Conservation (phyloP, 2,888 invertebrate species). For the Lasius platythorax region DNA sequence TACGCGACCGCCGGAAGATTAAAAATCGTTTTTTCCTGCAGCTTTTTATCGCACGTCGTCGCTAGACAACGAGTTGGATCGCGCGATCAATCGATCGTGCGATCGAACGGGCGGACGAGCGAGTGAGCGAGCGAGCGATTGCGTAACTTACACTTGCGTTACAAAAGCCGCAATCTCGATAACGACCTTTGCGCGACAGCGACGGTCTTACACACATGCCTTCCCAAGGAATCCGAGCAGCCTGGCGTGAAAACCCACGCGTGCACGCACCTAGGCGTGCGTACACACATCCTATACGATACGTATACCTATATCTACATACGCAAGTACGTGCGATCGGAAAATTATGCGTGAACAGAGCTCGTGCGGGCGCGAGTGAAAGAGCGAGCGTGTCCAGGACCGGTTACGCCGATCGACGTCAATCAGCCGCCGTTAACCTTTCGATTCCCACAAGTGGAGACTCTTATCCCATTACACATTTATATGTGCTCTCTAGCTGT, state of each 20-base stretch:
- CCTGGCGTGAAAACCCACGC: slow-evolving; percentile 64
- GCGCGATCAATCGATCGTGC: slow-evolving; percentile 39
- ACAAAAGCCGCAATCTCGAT: slow-evolving; percentile 65
- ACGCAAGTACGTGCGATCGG: slow-evolving; percentile 48
- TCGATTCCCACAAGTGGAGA: slow-evolving; percentile 24
- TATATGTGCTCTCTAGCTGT: not conserved
- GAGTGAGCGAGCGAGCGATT: slow-evolving; percentile 41
- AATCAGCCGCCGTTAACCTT: slow-evolving; percentile 30
- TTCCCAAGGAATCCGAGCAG: slow-evolving; percentile 65
- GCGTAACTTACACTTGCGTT: slow-evolving; percentile 57
- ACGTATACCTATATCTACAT: slow-evolving; percentile 33
- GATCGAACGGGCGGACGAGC: slow-evolving; percentile 9
- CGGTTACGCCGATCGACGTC: slow-evolving; percentile 35
- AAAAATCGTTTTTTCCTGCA: slow-evolving; percentile 25
- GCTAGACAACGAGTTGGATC: slow-evolving; percentile 22
- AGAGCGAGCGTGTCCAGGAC: slow-evolving; percentile 51
- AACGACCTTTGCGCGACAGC: slow-evolving; percentile 57
- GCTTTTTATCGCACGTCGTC: not conserved
- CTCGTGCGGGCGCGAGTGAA: slow-evolving; percentile 66
- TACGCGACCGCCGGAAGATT: not conserved
- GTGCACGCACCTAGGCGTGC: slow-evolving; percentile 63
- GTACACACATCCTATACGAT: not conserved
- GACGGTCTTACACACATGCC: slow-evolving; percentile 53
- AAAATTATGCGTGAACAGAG: slow-evolving; percentile 69
- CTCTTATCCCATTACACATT: not conserved